Base-by-base conservation (phyloP, 2,113 vertebrate genomes). In the Seriola quinqueradiata region DNA sequence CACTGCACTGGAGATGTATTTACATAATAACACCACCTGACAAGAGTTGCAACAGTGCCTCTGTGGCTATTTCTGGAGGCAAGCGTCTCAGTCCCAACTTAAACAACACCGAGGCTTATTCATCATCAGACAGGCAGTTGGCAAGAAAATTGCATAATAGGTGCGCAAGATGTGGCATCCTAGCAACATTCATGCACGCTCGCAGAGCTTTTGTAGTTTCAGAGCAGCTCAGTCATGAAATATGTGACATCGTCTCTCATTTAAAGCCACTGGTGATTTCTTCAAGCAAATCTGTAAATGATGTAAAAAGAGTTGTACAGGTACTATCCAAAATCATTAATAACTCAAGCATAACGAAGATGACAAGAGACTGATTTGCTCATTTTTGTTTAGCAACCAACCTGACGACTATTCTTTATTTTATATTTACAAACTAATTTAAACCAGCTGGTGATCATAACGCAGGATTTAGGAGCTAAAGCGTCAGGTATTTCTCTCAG, bases 41-140 rank as follows among this genome's bases (percentile, higher is more conserved):
- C 78, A 85, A 28, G 77, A 81, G 74, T 16, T 85, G 60, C 79
- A 79, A 75, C 71, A 71, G 76, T 55, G 59, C 65, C 54, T 79
- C 82, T 81, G 80, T 38, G 76, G 79, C 86, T 91, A 91, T 90
- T 90, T 90, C 63, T 85, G 79, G 89, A 90, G 73, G 46, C 75
- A 60, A 44, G 68, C 8, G n/a, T 72, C 69, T 61, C 69, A 78
- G 80, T 68, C 67, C 60, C 42, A 82, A 80, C 80, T 74, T 85
- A 75, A 88, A 88, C 55, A 87, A 63, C 61, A 71, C 46, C 0
- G 5, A 46, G 52, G 48, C 67, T 75, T 67, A 75, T 75, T 87
- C 57, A 74, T 87, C 77, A 64, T 81, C 73, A 77, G 52, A 75
- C 66, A 66, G 81, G 38, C 72, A 78, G 70, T 71, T 77, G 54